Evolutionary conservation across 2,888 invertebrate genomes (phyloP), one percentile per base, ranked within the genome.

Genomic region (Patella depressa): DNA sequence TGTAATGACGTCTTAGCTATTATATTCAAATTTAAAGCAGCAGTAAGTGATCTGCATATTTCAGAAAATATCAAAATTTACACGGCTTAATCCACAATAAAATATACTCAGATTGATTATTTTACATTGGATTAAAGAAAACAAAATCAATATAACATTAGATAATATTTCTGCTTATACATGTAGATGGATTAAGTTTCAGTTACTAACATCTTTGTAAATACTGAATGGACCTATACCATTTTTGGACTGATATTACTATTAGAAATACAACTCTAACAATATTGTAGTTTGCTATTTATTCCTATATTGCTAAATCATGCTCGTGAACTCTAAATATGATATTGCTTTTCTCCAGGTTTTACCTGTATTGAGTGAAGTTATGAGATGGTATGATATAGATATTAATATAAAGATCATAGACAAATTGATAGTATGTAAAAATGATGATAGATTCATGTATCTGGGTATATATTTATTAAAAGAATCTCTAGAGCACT

Each of bases 301-400:
- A n/a, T 19, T 17, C 34, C 29, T 53, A 17, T 69, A 24, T n/a
- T 14, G 3, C 53, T 54, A 14, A 72, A 12, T 29, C 17, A 45
- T n/a, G 59, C 65, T 59, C 3, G 1, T 24, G 19, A 14, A 65
- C 34, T n/a, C 9, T 45, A 45, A 45, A 45, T 45, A 45, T 45
- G 45, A 15, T 71, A 14, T 75, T n/a, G 75, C 1, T 65, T 69
- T 76, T 53, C 15, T 17, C 2, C 80, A 90, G 89, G 85, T 89
- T 19, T 79, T 90, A 70, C 90, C 90, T 3, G 87, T 87, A 74
- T 78, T 90, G 53, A 87, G 87, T 7, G 90, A 90, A 78, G 88
- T 89, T 7, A 86, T 90, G n/a, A 82, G 90, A 75, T 89, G 90
- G 90, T 90, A 85, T 79, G 87, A 89, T 80, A 86, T 88, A 76